Base-by-base conservation (phyloP, 2,888 invertebrate species). In the Euplagia quadripunctaria region DNA sequence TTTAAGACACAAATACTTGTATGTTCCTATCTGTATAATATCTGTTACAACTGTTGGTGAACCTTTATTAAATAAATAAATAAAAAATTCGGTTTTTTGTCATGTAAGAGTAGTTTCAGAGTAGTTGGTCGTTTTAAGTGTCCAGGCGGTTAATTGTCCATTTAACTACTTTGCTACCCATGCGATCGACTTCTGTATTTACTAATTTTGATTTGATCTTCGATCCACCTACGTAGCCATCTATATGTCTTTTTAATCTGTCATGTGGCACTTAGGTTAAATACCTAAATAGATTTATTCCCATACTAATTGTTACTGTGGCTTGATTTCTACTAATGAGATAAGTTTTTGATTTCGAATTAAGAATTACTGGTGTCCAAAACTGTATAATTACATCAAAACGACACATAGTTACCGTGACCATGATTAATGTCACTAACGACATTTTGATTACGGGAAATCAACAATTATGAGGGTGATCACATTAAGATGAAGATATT, bases 381-480 rank as follows among this genome's bases (percentile, higher is more conserved):
- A 58, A 58, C 31, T 14, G 31, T 61, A 61, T 31, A 61, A 61
- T 31, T 61, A 61, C 12, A 58, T 12, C 11, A 20, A 58, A 58
- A 58, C 20, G 58, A 58, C 58, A 20, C 58, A 58, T 20, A 7
- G 52, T 17, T 52, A 58, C 58, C 20, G 5, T n/a, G 20, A 49
- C 49, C 17, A 42, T 31, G 42, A n/a, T 67, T 4, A 68, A n/a
- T 14, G 79, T 73, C 70, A 55, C 77, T 91, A 92, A 93, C 85
- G 93, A 92, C 87, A 83, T 82, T 91, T 90, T 92, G 89, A 91
- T 88, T 82, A 78, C 73, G 69, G 77, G 74, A 70, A 73, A 75
- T 73, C 70, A 75, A 74, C 77, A 73, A 72, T 76, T n/a, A 70
- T 71, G 49, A 68, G 70, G 31, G 42, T 42, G 52, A 67, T 14